These are phyloP conservation scores for Perodicticus potto DNA, from an alignment of 2,797 vertebrate species.

Conservation along the genomic window DNA sequence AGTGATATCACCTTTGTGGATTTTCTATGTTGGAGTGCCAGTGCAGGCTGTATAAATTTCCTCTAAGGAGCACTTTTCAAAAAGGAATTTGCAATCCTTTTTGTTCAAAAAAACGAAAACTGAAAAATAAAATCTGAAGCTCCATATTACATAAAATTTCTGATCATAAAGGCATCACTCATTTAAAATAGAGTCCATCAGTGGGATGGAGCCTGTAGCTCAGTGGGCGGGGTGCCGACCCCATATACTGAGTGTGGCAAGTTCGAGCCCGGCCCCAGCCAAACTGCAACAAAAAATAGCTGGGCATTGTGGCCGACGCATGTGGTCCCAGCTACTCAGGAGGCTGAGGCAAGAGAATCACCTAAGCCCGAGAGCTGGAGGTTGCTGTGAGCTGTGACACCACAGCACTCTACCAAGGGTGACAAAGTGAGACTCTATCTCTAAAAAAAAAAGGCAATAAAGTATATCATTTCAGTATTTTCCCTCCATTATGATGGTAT, in stretches of 20 bases:
- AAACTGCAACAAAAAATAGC: too few species aligned
- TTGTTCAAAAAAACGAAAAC: not conserved
- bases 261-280: too few species aligned
- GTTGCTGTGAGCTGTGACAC: too few species aligned
- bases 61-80: not conserved
- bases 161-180: slow-evolving; percentile 12
- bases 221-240: too few species aligned
- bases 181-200: slow-evolving; percentile 53
- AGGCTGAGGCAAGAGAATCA: too few species aligned
- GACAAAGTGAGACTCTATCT: too few species aligned
- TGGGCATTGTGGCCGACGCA: too few species aligned
- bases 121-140: not conserved
- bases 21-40: not conserved
- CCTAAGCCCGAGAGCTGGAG: too few species aligned
- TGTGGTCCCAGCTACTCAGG: too few species aligned
- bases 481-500: not conserved
- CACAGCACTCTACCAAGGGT: too few species aligned
- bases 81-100: not conserved
- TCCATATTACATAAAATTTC: not conserved
- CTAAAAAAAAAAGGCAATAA: not conserved
- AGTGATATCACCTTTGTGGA: not conserved
- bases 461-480: slow-evolving; percentile 49
- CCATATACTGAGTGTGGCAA: too few species aligned
- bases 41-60: not conserved
- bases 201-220: not conserved